These are phyloP conservation scores for Nomia melanderi DNA, from an alignment of 1,140 invertebrate genomes.

Conservation along the genomic window DNA sequence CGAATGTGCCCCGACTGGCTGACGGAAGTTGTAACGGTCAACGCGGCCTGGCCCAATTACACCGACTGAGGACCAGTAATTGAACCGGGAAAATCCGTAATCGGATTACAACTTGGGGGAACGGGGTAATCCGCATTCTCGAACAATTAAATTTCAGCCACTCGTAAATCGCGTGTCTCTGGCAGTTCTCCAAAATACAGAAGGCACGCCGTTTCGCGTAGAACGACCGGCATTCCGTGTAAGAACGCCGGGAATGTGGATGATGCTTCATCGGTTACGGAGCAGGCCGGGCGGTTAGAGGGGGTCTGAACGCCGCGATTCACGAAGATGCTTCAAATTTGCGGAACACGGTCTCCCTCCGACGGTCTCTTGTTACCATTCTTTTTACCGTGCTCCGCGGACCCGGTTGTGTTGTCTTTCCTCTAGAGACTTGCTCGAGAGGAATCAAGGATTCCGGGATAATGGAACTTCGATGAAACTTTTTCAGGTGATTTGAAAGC, in stretches of 20 bases:
- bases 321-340: conserved; percentile 28
- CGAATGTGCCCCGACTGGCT: background rate
- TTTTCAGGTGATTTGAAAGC: conserved; percentile 29
- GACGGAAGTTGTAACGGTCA: background rate
- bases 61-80: background rate
- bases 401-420: conserved; percentile 41
- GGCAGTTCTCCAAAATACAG: conserved; percentile 30
- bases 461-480: conserved; percentile 50
- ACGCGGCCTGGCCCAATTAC: conserved; percentile 9
- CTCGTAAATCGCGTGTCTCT: conserved; percentile 19
- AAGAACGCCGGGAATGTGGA: conserved; percentile 15
- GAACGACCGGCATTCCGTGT: background rate
- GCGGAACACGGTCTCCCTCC: conserved; percentile 2
- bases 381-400: conserved; percentile 15
- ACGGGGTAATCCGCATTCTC: conserved; percentile 27
- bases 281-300: background rate
- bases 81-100: conserved; percentile 29
- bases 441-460: conserved; percentile 45
- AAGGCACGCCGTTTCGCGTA: background rate
- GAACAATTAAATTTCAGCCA: conserved; percentile 42
- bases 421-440: conserved; percentile 32
- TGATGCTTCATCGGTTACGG: conserved; percentile 7
- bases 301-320: conserved; percentile 3
- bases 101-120: conserved; percentile 37
- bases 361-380: background rate